Conservation (phyloP, 2,888 invertebrate genomes). For the Callinectes sapidus region DNA sequence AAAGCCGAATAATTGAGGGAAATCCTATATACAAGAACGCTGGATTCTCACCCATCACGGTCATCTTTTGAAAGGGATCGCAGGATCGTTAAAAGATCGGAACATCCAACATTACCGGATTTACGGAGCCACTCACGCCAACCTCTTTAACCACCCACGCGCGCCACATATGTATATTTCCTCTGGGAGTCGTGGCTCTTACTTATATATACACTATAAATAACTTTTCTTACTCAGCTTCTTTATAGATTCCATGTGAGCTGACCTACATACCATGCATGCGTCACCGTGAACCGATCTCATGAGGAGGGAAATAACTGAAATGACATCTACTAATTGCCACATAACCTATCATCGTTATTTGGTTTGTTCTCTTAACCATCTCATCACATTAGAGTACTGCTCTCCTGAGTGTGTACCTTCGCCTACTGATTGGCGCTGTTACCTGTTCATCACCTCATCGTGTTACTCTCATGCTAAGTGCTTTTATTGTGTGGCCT, state of each 20-base stretch:
- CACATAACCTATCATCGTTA: too few relatives aligned
- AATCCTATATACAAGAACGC: not conserved
- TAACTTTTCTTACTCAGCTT: not conserved
- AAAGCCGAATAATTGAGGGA: slow-evolving; percentile 31
- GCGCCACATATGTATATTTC: not conserved
- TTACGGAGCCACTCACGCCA: not conserved
- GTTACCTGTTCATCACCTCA: not conserved
- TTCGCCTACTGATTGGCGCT: not conserved
- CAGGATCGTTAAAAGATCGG: not conserved
- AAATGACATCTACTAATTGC: not conserved
- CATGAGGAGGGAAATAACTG: too few relatives aligned
- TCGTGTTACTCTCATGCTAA: too few relatives aligned
- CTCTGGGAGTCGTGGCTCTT: not conserved
- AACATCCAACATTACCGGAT: not conserved
- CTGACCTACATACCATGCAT: not conserved
- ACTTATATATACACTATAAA: not conserved
- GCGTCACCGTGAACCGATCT: too few relatives aligned
- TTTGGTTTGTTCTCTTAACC: too few relatives aligned
- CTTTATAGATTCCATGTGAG: not conserved
- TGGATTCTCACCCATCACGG: not conserved
- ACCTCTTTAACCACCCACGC: not conserved
- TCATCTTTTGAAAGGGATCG: not conserved
- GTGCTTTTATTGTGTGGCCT: not conserved
- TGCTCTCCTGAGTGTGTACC: not conserved
- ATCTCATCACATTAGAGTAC: not conserved